These are phyloP conservation scores for Gambelia wislizenii DNA, from an alignment of 2,797 vertebrate species.

Conservation along the genomic window DNA sequence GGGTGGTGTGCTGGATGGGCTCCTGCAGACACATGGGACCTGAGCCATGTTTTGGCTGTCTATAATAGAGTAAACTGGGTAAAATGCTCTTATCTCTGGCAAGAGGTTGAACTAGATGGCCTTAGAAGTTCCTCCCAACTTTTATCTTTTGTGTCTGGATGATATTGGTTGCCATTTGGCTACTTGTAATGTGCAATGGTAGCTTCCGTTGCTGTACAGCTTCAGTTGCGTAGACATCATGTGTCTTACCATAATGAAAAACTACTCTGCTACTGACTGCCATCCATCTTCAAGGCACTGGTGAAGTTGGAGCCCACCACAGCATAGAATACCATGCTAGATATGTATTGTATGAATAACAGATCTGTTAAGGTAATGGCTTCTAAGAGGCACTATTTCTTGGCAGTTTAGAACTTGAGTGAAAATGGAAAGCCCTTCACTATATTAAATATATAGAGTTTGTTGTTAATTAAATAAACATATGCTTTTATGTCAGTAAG, in stretches of 20 bases:
- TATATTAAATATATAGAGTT: not conserved
- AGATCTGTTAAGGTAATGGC: not conserved
- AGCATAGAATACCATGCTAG: not conserved
- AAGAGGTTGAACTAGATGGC: not conserved
- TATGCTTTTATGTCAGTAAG: not conserved
- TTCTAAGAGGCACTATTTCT: not conserved
- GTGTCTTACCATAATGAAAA: not conserved
- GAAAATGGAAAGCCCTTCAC: not conserved
- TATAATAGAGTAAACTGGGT: not conserved
- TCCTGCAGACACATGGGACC: no score
- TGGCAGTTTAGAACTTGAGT: not conserved
- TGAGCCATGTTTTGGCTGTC: no score
- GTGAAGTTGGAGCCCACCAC: not conserved
- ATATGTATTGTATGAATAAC: not conserved
- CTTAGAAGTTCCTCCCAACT: not conserved
- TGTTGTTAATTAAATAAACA: not conserved
- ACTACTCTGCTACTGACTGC: no score
- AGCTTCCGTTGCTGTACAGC: not conserved
- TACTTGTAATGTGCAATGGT: not conserved
- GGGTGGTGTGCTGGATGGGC: no score
- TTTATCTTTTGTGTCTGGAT: not conserved
- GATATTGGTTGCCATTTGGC: not conserved
- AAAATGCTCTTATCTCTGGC: not conserved
- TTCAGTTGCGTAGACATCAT: no score
- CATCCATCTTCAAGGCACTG: not conserved